These are phyloP conservation scores for Salpingus planirostris DNA, from an alignment of 2,888 invertebrate genomes.

Conservation along the genomic window DNA sequence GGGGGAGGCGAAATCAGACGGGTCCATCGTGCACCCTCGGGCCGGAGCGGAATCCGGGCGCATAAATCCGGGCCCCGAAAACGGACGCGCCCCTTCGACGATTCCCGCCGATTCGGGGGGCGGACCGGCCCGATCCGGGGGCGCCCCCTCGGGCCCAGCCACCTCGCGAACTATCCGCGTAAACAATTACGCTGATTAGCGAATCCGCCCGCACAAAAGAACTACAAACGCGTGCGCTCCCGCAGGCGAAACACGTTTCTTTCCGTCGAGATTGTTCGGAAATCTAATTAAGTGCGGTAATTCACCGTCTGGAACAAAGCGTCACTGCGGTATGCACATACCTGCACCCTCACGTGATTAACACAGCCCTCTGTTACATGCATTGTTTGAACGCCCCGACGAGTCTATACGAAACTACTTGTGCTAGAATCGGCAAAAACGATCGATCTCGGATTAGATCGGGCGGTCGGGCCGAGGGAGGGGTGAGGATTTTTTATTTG, in stretches of 20 bases:
- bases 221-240: conserved; percentile 6
- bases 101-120: too few relatives aligned
- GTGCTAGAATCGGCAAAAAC: too few relatives aligned
- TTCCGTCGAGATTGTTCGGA: conserved; percentile 13
- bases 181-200: conserved; percentile 4
- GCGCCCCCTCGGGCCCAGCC: too few relatives aligned
- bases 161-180: neutral
- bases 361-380: conserved; percentile 7
- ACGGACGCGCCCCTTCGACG: too few relatives aligned
- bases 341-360: conserved; percentile 12
- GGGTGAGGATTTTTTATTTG: conserved; percentile 6
- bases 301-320: conserved; percentile 14
- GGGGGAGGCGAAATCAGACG: too few relatives aligned
- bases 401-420: too few relatives aligned
- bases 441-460: neutral
- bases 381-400: conserved; percentile 7
- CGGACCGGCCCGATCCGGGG: too few relatives aligned
- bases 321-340: conserved; percentile 3
- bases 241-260: conserved; percentile 12
- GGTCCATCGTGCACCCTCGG: too few relatives aligned
- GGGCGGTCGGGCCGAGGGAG: neutral
- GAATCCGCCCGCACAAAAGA: conserved; percentile 6
- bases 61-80: too few relatives aligned
- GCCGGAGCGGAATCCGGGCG: too few relatives aligned
- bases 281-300: conserved; percentile 15